Evolutionary conservation across 2,888 invertebrate genomes (phyloP).

Genomic region (Meiosimyza platycephala): DNA sequence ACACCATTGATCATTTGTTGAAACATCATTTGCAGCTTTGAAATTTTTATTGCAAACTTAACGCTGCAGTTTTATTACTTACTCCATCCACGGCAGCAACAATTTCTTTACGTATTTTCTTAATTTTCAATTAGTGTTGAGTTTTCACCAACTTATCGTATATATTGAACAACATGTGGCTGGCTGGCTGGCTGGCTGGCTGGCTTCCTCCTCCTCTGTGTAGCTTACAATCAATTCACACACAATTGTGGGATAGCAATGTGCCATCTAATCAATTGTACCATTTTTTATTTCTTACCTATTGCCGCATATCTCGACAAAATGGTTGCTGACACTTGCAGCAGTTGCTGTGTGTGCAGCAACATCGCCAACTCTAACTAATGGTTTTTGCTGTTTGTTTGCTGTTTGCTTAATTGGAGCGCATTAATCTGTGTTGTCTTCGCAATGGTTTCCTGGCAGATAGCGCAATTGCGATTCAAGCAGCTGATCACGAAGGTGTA

Average conservation of each 20-base stretch:
- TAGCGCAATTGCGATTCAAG: background rate
- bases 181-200: background rate
- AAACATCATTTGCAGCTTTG: no score
- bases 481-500: no score
- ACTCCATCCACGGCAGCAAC: no score
- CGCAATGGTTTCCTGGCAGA: slow-evolving; percentile 23
- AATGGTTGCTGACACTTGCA: slow-evolving; percentile 32
- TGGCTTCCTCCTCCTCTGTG: background rate
- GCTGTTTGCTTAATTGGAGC: slow-evolving; percentile 34
- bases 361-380: slow-evolving; percentile 4
- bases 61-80: no score
- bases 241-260: slow-evolving; percentile 9
- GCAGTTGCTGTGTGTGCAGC: background rate
- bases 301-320: slow-evolving; percentile 22
- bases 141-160: background rate
- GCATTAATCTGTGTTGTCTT: slow-evolving; percentile 34
- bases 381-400: slow-evolving; percentile 31
- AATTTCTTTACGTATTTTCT: slow-evolving; percentile 6
- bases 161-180: background rate
- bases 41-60: no score
- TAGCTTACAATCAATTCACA: background rate
- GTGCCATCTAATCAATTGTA: slow-evolving; percentile 27
- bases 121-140: slow-evolving; percentile 7
- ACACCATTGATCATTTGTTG: no score
- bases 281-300: background rate